A percentile compares a stretch with the other conserved stretches of the same genome.
Conservation (phyloP, 2,888 invertebrate genomes). For the Nezara viridula region DNA sequence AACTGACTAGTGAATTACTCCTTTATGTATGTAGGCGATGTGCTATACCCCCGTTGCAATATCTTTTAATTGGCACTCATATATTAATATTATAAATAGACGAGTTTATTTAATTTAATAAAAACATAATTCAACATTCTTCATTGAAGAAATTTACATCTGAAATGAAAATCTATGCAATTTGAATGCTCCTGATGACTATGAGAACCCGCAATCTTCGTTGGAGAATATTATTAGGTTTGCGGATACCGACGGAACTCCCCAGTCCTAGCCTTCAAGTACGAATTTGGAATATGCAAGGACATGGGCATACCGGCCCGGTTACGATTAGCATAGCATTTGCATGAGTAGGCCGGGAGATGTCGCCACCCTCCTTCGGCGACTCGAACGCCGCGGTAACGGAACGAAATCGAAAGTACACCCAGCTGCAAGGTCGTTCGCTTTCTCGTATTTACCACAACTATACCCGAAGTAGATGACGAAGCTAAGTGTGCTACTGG, state of each 20-base stretch:
- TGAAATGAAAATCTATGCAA: too few species aligned
- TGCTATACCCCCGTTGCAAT: too few species aligned
- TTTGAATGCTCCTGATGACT: background rate
- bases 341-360: constrained; percentile 7
- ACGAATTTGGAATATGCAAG: constrained; percentile 23
- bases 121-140: too few species aligned
- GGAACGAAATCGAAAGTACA: constrained; percentile 27
- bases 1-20: too few species aligned
- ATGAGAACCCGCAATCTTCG: background rate
- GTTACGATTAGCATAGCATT: constrained; percentile 23
- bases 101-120: too few species aligned
- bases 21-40: too few species aligned
- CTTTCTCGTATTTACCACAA: constrained; percentile 34
- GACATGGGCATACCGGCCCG: background rate
- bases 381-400: background rate
- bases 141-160: too few species aligned
- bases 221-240: background rate
- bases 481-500: background rate
- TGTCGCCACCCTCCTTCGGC: constrained; percentile 19
- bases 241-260: background rate
- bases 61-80: too few species aligned
- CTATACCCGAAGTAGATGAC: background rate
- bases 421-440: background rate
- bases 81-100: too few species aligned
- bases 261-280: background rate